Conservation (phyloP, 2,113 vertebrate species). For the Microcebus murinus region DNA sequence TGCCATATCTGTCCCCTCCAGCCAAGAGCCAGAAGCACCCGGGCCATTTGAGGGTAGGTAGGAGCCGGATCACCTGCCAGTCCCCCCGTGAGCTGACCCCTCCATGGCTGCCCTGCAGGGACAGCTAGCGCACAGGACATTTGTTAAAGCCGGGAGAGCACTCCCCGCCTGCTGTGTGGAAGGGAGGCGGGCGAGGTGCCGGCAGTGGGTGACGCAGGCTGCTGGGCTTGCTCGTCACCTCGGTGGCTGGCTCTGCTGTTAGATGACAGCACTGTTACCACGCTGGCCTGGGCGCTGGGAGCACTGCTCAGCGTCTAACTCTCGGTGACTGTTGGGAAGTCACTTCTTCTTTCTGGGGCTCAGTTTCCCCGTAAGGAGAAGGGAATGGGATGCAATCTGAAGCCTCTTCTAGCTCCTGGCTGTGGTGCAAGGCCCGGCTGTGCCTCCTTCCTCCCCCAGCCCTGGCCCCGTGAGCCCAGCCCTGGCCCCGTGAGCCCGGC, state of each 20-base stretch:
- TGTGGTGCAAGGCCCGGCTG: neutral
- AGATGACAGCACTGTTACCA: rapidly evolving
- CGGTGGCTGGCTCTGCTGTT: neutral
- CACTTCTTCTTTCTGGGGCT: neutral
- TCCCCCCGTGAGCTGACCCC: rapidly evolving
- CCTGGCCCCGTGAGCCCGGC: too few relatives aligned
- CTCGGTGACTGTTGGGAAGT: too few relatives aligned
- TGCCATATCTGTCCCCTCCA: neutral
- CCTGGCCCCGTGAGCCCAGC: too few relatives aligned
- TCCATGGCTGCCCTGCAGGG: neutral
- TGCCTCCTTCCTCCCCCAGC: neutral
- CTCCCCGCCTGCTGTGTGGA: neutral
- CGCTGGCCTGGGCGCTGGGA: neutral
- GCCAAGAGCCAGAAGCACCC: neutral
- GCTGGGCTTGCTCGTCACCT: too few relatives aligned
- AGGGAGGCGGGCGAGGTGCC: neutral
- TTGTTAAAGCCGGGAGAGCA: too few relatives aligned
- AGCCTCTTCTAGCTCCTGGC: neutral
- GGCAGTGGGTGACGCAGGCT: neutral
- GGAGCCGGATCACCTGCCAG: neutral
- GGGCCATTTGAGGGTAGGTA: neutral
- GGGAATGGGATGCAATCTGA: neutral
- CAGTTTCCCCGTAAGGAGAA: neutral
- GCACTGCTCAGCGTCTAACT: too few relatives aligned
- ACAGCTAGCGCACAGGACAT: neutral